A percentile compares a stretch with the other conserved stretches of the same genome.
Evolutionary conservation across 2,888 invertebrate species (phyloP).

Genomic region (Incurvaria masculella): DNA sequence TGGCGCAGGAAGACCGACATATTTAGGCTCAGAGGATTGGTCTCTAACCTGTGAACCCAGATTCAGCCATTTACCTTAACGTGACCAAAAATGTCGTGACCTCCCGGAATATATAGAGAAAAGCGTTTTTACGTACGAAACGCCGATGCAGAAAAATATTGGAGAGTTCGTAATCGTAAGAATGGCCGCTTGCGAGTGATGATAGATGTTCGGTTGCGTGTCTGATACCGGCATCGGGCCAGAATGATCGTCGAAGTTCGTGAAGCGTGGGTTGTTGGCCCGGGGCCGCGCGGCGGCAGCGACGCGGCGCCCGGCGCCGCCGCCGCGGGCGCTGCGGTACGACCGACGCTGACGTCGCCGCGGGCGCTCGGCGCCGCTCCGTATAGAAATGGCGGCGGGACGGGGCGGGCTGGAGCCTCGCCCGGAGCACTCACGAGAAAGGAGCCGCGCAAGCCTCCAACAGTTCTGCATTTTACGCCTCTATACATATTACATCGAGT

Average conservation of each 20-base stretch:
- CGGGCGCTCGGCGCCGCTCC: no score
- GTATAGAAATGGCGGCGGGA: not conserved
- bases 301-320: not conserved
- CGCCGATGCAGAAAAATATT: no score
- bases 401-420: not conserved
- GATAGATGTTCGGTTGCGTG: no score
- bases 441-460: not conserved
- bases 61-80: no score
- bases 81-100: no score
- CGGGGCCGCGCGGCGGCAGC: not conserved
- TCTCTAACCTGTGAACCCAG: no score
- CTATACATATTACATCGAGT: not conserved
- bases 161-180: no score
- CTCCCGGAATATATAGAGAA: no score
- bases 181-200: no score
- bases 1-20: no score
- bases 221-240: not conserved
- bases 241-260: not conserved
- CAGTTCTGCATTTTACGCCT: not conserved
- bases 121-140: no score
- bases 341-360: not conserved
- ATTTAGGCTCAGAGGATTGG: no score
- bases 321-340: not conserved
- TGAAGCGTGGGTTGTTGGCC: not conserved
- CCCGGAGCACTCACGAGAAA: not conserved